phyloP scores from a whole-genome alignment of 1,140 invertebrate species.

The Teleogryllus occipitalis region DNA sequence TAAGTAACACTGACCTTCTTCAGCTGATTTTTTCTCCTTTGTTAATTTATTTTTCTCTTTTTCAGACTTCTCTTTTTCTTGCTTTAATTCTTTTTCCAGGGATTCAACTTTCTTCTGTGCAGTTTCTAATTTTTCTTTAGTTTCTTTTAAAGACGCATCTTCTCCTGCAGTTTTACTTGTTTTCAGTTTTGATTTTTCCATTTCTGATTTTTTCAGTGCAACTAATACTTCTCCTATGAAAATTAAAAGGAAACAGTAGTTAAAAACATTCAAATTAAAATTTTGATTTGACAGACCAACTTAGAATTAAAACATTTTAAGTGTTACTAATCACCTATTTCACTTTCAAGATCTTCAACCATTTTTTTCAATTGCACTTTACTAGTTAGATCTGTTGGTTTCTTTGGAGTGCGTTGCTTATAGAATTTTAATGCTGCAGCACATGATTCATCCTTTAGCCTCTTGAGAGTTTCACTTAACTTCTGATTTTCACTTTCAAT shows the following conservation, averaged over 20 bases:
- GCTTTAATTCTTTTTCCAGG: conserved; percentile 23
- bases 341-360: conserved; percentile 68
- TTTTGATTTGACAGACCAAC: too few relatives aligned
- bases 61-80: conserved; percentile 25
- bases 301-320: neutral
- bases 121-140: conserved; percentile 22
- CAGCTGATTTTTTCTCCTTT: conserved; percentile 12
- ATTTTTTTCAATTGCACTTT: conserved; percentile 65
- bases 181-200: conserved; percentile 43
- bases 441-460: conserved; percentile 51
- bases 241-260: neutral
- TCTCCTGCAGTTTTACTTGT: conserved; percentile 34
- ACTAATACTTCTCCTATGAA: conserved; percentile 52
- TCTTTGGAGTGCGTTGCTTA: conserved; percentile 55
- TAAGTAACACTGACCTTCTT: conserved; percentile 12
- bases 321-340: conserved; percentile 50
- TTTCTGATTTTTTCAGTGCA: conserved; percentile 49
- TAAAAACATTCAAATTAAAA: neutral
- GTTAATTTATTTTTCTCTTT: conserved; percentile 19
- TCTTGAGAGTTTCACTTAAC: conserved; percentile 48
- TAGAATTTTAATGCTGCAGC: conserved; percentile 41
- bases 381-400: conserved; percentile 57
- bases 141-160: conserved; percentile 33
- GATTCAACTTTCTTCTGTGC: conserved; percentile 19
- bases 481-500: conserved; percentile 50